Conservation (phyloP, 2,888 invertebrate genomes). For the Siphonodentalium dalli region DNA sequence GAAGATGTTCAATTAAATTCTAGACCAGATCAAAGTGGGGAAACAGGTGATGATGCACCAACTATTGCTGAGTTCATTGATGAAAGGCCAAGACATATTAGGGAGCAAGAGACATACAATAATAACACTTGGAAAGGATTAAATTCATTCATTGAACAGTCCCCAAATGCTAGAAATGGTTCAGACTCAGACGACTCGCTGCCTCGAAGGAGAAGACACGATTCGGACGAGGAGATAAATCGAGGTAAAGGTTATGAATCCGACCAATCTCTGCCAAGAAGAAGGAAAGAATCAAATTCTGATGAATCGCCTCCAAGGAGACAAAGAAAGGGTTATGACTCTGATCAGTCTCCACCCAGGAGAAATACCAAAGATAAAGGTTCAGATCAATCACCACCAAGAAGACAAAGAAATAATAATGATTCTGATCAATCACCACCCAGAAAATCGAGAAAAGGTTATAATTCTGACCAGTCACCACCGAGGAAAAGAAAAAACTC, state of each 20-base stretch:
- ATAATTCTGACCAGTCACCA: slow-evolving; percentile 45
- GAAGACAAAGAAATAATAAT: slow-evolving; percentile 40
- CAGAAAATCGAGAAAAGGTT: slow-evolving; percentile 45
- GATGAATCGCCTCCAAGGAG: slow-evolving; percentile 52
- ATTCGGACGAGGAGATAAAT: slow-evolving; percentile 56
- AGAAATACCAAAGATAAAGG: slow-evolving; percentile 41
- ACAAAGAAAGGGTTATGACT: slow-evolving; percentile 46
- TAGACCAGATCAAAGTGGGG: too few species aligned
- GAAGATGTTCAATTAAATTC: slow-evolving; percentile 78
- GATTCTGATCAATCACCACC: slow-evolving; percentile 49
- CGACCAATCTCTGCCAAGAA: slow-evolving; percentile 29
- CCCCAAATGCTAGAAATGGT: slow-evolving; percentile 9
- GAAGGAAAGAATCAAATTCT: slow-evolving; percentile 37
- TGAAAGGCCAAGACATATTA: slow-evolving; percentile 76
- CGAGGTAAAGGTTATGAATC: slow-evolving; percentile 43
- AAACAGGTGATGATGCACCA: slow-evolving; percentile 86
- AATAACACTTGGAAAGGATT: slow-evolving; percentile 34
- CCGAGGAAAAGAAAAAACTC: slow-evolving; percentile 34
- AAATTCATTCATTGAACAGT: too few species aligned
- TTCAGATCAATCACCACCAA: slow-evolving; percentile 48
- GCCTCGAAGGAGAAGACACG: slow-evolving; percentile 37
- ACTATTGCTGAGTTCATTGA: slow-evolving; percentile 88
- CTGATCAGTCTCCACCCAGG: slow-evolving; percentile 54
- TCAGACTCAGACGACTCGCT: slow-evolving; percentile 27
- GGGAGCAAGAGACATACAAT: slow-evolving; percentile 52